Percentiles rank a stretch among this genome's conserved stretches.
Evolutionary conservation across 2,113 vertebrate genomes (phyloP).

Genomic region (Sander vitreus): DNA sequence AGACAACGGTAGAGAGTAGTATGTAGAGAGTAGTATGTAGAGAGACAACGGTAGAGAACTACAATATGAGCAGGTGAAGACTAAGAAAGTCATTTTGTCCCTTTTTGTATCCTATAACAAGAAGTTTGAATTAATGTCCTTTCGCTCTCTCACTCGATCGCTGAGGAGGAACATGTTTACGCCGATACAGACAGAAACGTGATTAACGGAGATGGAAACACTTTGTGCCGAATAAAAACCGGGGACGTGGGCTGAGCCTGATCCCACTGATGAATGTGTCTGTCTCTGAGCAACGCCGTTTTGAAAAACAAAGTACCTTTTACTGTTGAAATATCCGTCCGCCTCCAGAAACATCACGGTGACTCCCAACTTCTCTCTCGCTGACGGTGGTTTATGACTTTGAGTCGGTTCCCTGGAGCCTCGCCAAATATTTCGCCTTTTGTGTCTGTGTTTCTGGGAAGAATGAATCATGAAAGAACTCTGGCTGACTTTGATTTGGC

Average conservation of each 20-base stretch:
- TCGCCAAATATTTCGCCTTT: not conserved
- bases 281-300: not conserved
- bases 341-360: slow-evolving; percentile 14
- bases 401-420: not conserved
- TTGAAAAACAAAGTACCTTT: slow-evolving; percentile 23
- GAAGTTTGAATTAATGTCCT: not conserved
- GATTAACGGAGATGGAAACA: slow-evolving; percentile 12
- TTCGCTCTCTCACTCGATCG: not conserved
- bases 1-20: no score
- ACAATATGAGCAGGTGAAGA: not conserved
- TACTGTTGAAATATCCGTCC: slow-evolving; percentile 5
- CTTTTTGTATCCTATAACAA: not conserved
- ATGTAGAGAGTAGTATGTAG: no score
- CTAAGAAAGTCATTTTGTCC: not conserved
- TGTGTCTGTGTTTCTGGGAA: no score
- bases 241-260: not conserved
- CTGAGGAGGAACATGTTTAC: slow-evolving; percentile 2
- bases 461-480: no score
- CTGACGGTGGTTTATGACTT: not conserved
- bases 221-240: not conserved
- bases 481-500: no score
- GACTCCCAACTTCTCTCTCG: not conserved
- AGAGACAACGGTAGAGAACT: no score
- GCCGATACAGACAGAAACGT: not conserved
- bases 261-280: slow-evolving; percentile 12